phyloP scores from a whole-genome alignment of 1,140 invertebrate species.

The Polypedilum pembai region DNA sequence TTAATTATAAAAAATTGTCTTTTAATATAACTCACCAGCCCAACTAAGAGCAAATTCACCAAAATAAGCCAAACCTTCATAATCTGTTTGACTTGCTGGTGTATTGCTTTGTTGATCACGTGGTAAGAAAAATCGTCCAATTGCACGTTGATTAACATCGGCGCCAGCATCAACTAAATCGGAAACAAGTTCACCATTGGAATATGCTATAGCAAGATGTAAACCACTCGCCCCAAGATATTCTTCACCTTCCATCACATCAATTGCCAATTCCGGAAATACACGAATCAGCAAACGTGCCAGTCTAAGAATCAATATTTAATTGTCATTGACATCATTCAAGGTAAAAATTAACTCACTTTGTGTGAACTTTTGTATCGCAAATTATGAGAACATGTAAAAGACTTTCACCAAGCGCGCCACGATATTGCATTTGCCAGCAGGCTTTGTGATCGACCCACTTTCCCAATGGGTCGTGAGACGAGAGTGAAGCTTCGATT shows the following conservation, averaged over 20 bases:
- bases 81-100: slow-evolving; percentile 75
- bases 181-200: slow-evolving; percentile 91
- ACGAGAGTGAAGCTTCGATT: slow-evolving; percentile 69
- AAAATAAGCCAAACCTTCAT: slow-evolving; percentile 90
- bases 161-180: slow-evolving; percentile 85
- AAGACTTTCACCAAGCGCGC: slow-evolving; percentile 82
- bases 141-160: slow-evolving; percentile 84
- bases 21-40: slow-evolving; percentile 57
- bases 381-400: slow-evolving; percentile 93
- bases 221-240: slow-evolving; percentile 91
- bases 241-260: slow-evolving; percentile 95
- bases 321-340: not conserved
- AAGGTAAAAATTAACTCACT: slow-evolving; percentile 30
- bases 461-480: slow-evolving; percentile 73
- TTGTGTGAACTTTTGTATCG: slow-evolving; percentile 65
- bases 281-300: slow-evolving; percentile 82
- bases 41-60: slow-evolving; percentile 94
- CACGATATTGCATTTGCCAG: slow-evolving; percentile 95
- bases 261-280: slow-evolving; percentile 84
- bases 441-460: slow-evolving; percentile 88
- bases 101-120: slow-evolving; percentile 75
- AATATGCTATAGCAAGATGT: slow-evolving; percentile 93
- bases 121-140: slow-evolving; percentile 86
- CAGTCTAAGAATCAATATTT: slow-evolving; percentile 48
- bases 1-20: no score